These are phyloP conservation scores for Corythaixoides concolor DNA, from an alignment of 2,113 vertebrate genomes.

Conservation along the genomic window DNA sequence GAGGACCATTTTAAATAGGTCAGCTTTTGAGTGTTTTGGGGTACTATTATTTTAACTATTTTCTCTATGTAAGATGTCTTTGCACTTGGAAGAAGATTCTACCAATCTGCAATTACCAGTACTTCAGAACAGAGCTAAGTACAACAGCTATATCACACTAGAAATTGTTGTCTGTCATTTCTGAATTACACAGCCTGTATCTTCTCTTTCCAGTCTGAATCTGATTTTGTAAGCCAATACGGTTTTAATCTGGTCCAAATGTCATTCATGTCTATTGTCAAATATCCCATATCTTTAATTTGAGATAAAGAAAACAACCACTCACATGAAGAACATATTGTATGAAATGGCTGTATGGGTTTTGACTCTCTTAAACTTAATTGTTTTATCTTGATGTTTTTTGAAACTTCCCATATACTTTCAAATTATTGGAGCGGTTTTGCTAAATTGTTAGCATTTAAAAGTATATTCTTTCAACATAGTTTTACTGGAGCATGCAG, in stretches of 20 bases:
- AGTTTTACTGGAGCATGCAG: not conserved
- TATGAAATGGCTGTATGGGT: not conserved
- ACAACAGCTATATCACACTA: not conserved
- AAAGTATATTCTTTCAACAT: not conserved
- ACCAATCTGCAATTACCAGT: not conserved
- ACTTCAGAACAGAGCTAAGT: not conserved
- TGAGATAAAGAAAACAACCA: not conserved
- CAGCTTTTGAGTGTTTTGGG: not conserved
- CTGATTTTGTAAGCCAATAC: not conserved
- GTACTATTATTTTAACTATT: not conserved
- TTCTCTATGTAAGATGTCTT: not conserved
- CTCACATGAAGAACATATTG: not conserved
- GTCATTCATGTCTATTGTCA: not conserved
- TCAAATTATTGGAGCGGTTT: not conserved
- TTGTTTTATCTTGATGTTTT: not conserved
- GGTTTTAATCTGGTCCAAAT: slow-evolving; percentile 1
- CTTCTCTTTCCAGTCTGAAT: not conserved
- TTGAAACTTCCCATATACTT: not conserved
- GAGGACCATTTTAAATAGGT: not conserved
- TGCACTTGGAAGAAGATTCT: not conserved
- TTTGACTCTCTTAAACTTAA: not conserved
- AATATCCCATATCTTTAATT: slow-evolving; percentile 6
- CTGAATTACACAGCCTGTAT: not conserved
- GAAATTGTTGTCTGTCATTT: not conserved
- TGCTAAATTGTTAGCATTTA: not conserved